Percentiles rank a stretch among this genome's conserved stretches.
Evolutionary conservation across 92 coral and sea anemone species (phyloP).

Genomic region (Diadumene lineata): DNA sequence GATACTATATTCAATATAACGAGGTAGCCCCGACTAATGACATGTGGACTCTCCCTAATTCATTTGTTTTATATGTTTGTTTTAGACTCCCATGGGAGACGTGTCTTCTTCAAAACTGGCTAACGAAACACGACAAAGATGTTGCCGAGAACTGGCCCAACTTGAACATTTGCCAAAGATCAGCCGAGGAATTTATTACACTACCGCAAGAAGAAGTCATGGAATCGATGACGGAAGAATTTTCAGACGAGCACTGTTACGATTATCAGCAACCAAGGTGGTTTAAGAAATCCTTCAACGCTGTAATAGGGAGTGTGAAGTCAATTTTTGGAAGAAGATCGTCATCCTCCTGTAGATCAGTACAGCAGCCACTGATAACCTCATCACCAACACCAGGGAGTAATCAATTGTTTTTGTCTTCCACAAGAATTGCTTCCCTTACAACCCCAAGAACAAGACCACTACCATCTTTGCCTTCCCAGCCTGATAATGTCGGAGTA

Average conservation of each 20-base stretch:
- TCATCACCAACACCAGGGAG: neutral
- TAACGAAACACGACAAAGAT: neutral
- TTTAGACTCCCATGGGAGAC: slow-evolving; percentile 6
- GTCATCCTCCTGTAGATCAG: neutral
- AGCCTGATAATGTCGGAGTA: no score
- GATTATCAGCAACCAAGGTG: neutral
- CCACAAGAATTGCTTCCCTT: neutral
- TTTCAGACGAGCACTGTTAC: neutral
- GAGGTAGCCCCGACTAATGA: no score
- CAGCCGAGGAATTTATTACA: neutral
- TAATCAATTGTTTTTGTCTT: no score
- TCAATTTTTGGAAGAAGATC: neutral
- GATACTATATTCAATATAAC: no score
- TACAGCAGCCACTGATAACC: no score
- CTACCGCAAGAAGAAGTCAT: neutral
- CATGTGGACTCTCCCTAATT: neutral
- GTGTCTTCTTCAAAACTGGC: slow-evolving; percentile 1
- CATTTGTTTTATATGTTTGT: neutral
- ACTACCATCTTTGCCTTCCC: no score
- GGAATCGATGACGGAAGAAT: neutral
- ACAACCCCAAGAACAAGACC: neutral
- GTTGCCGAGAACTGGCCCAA: slow-evolving; percentile 1
- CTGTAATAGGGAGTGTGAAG: neutral
- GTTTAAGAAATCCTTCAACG: neutral
- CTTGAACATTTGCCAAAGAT: neutral